phyloP scores from a whole-genome alignment of 2,888 invertebrate species.

The Drosophila formosana region DNA sequence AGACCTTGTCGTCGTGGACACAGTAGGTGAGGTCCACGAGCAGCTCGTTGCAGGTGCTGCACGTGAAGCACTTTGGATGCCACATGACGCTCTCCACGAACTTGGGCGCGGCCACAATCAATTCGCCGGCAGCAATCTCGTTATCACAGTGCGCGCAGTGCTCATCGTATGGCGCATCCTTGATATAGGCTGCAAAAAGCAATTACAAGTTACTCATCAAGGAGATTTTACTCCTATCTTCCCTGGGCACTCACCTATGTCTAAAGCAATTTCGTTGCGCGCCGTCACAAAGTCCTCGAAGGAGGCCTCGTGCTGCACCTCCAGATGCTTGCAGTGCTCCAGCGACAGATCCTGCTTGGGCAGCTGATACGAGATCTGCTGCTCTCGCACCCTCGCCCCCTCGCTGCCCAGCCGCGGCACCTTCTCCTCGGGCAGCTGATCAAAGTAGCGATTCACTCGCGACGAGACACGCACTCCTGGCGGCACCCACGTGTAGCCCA shows the following conservation, averaged over 20 bases:
- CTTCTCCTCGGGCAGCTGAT: conserved; percentile 93
- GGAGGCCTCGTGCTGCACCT: conserved; percentile 90
- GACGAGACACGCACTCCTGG: conserved; percentile 84
- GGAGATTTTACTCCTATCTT: too few species aligned
- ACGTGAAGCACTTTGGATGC: conserved; percentile 97
- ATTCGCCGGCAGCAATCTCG: conserved; percentile 91
- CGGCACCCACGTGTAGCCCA: conserved; percentile 90
- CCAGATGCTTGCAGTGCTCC: conserved; percentile 94
- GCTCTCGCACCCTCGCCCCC: conserved; percentile 92
- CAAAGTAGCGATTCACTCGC: conserved; percentile 93
- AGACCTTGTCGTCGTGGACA: conserved; percentile 93
- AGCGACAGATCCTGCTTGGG: conserved; percentile 97
- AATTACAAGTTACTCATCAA: neutral
- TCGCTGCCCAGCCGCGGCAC: conserved; percentile 90
- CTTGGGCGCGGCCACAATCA: conserved; percentile 94
- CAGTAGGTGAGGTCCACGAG: conserved; percentile 99
- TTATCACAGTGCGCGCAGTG: conserved; percentile 94
- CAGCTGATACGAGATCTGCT: conserved; percentile 94
- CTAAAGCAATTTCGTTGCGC: conserved; percentile 97
- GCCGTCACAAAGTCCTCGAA: conserved; percentile 97
- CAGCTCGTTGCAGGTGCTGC: conserved; percentile 94
- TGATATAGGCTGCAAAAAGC: conserved; percentile 86
- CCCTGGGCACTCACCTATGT: conserved; percentile 89
- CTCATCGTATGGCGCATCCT: conserved; percentile 88
- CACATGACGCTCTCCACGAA: conserved; percentile 91